These are phyloP conservation scores for Leptinotarsa defecta DNA, from an alignment of 1,140 invertebrate genomes.

Conservation along the genomic window DNA sequence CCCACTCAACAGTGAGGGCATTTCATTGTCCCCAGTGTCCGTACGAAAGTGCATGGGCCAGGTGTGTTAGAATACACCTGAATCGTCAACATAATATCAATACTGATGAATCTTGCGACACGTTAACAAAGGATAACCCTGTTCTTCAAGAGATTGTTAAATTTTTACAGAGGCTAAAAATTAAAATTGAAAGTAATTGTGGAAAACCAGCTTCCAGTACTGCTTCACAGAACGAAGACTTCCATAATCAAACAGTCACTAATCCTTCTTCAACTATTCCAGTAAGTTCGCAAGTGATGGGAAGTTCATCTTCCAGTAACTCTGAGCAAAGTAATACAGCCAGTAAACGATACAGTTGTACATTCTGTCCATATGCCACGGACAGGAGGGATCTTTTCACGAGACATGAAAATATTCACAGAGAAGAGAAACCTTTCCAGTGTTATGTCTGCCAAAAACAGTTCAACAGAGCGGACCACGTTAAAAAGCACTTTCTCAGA, in stretches of 20 bases:
- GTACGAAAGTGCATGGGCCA: constrained; percentile 75
- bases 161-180: constrained; percentile 70
- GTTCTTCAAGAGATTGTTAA: constrained; percentile 74
- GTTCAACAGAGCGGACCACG: constrained; percentile 92
- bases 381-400: constrained; percentile 92
- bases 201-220: constrained; percentile 31
- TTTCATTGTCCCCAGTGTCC: constrained; percentile 75
- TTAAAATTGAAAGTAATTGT: constrained; percentile 61
- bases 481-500: constrained; percentile 90
- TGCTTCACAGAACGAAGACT: constrained; percentile 34
- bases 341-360: constrained; percentile 80
- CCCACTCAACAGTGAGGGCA: constrained; percentile 75
- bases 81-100: constrained; percentile 70
- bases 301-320: constrained; percentile 42
- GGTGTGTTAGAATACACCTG: constrained; percentile 74
- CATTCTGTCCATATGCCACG: constrained; percentile 85
- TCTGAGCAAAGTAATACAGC: constrained; percentile 50
- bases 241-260: constrained; percentile 31
- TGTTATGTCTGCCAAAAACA: constrained; percentile 90
- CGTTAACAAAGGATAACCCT: constrained; percentile 71
- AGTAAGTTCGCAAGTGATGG: constrained; percentile 35
- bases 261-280: constrained; percentile 46
- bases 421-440: constrained; percentile 90
- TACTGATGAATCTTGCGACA: constrained; percentile 63
- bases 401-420: constrained; percentile 94